These are phyloP conservation scores for Sarcophaga bullata DNA, from an alignment of 1,140 invertebrate species.

Conservation along the genomic window DNA sequence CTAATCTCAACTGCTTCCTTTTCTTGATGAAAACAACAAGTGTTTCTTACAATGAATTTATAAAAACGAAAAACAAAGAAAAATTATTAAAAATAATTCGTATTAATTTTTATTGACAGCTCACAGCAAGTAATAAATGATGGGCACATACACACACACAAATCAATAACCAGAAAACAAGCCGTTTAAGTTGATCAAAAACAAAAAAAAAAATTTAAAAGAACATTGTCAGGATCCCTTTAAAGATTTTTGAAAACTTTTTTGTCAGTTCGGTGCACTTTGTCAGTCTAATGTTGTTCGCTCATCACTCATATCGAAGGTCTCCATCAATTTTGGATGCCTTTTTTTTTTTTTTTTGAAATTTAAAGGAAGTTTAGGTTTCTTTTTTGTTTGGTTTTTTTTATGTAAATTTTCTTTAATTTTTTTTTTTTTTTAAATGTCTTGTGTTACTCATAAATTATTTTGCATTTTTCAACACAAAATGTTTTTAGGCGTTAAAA, in stretches of 20 bases:
- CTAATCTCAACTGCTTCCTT: too few species aligned
- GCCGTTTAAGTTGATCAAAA: neutral
- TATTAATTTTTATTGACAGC: conserved; percentile 64
- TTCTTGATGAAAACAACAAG: too few species aligned
- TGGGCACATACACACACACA: conserved; percentile 48
- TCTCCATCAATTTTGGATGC: neutral
- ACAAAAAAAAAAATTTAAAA: neutral
- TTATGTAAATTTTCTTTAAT: neutral
- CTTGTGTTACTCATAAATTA: neutral
- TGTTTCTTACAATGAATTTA: too few species aligned
- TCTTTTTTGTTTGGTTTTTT: too few species aligned
- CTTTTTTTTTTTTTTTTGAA: neutral
- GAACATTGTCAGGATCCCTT: too few species aligned
- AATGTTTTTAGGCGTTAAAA: conserved; percentile 20
- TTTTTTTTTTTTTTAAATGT: neutral
- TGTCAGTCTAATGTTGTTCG: neutral
- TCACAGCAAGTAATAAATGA: conserved; percentile 65
- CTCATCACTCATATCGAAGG: neutral
- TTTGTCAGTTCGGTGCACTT: neutral
- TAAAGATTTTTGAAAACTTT: neutral
- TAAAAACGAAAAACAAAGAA: too few species aligned
- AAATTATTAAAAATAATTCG: conserved; percentile 20
- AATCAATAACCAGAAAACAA: neutral
- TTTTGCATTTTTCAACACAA: neutral
- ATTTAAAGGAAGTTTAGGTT: neutral